Conservation (phyloP, 2,797 vertebrate species). For the Triplophysa bombifrons region DNA sequence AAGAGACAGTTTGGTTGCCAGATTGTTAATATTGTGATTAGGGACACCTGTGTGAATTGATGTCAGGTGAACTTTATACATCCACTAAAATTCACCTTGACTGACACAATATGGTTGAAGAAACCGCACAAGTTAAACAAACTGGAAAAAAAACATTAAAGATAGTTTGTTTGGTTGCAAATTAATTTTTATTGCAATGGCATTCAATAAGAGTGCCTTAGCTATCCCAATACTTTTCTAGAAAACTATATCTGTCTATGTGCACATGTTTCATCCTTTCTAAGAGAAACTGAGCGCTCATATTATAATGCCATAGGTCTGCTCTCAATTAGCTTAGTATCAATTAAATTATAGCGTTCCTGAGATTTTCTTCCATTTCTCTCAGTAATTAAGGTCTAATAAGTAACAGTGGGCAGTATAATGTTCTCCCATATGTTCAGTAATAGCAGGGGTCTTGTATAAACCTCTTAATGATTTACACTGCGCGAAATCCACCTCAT, state of each 20-base stretch:
- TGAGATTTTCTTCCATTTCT: background rate
- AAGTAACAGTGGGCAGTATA: background rate
- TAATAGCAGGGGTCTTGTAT: background rate
- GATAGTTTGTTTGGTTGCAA: background rate
- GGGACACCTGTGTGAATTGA: background rate
- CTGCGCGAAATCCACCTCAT: conserved; percentile 14
- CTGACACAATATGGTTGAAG: background rate
- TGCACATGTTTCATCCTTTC: background rate
- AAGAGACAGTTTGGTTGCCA: background rate
- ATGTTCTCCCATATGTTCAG: conserved; percentile 2
- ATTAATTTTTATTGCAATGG: background rate
- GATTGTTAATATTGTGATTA: background rate
- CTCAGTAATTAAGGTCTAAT: background rate
- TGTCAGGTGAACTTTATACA: too few relatives aligned
- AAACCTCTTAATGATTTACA: conserved; percentile 35
- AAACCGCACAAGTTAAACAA: background rate
- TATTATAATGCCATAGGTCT: conserved; percentile 8
- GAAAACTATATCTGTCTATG: background rate
- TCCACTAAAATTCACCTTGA: too few relatives aligned
- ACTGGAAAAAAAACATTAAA: too few relatives aligned
- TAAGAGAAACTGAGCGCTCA: background rate
- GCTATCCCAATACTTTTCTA: background rate
- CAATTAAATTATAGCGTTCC: background rate
- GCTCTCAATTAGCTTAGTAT: conserved; percentile 2
- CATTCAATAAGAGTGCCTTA: background rate